These are phyloP conservation scores for Drosophila biarmipes DNA, from an alignment of 1,140 invertebrate species.

Conservation along the genomic window DNA sequence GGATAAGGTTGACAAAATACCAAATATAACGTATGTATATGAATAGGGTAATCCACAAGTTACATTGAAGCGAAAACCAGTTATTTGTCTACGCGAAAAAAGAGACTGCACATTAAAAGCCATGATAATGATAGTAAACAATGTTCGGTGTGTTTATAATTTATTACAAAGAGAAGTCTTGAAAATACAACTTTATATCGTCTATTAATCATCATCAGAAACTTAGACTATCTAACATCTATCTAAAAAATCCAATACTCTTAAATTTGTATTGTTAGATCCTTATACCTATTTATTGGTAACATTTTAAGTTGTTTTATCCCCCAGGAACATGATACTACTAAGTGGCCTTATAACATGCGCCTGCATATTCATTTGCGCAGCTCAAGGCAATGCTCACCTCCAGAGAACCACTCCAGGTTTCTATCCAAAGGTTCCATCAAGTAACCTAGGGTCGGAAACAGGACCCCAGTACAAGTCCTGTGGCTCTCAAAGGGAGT, in stretches of 20 bases:
- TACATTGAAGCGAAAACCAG: conserved; percentile 1
- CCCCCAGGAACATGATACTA: conserved; percentile 36
- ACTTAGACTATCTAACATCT: no score
- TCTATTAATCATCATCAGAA: no score
- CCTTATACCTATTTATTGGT: no score
- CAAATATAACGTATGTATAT: not conserved
- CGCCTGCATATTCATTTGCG: conserved; percentile 27
- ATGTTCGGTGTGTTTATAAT: not conserved
- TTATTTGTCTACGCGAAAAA: conserved; percentile 1
- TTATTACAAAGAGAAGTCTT: no score
- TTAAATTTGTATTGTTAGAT: no score
- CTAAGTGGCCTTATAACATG: conserved; percentile 39
- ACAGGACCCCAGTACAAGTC: conserved; percentile 41
- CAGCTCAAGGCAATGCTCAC: conserved; percentile 33
- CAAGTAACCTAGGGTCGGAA: no score
- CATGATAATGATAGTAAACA: not conserved
- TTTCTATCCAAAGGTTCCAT: conserved; percentile 7
- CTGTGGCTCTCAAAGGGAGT: conserved; percentile 85
- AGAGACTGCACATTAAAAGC: not conserved
- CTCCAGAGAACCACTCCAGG: not conserved
- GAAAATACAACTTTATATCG: no score
- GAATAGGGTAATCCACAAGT: not conserved
- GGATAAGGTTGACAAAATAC: conserved; percentile 3
- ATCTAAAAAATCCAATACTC: no score
- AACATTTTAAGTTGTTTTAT: not conserved